Percentiles rank a stretch among this genome's conserved stretches.
These are phyloP conservation scores for Nymphalis polychloros DNA, from an alignment of 2,888 invertebrate genomes.

Conservation along the genomic window DNA sequence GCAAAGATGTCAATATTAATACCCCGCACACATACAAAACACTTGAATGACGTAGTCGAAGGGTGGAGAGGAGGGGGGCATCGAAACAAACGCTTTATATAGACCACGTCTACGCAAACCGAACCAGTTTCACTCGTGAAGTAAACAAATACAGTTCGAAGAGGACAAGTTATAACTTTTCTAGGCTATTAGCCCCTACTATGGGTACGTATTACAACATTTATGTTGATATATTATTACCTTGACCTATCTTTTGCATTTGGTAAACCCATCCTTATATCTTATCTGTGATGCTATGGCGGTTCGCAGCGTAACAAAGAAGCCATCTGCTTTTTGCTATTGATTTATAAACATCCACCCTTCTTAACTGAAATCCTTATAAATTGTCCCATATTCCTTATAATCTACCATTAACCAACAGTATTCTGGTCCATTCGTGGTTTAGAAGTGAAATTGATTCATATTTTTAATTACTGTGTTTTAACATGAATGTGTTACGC, in stretches of 20 bases:
- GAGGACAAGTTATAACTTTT: constrained; percentile 46
- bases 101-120: constrained; percentile 55
- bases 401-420: not conserved
- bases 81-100: constrained; percentile 65
- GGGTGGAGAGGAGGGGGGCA: constrained; percentile 44
- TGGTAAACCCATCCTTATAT: not conserved
- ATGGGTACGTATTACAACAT: constrained; percentile 33
- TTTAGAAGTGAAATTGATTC: too few species aligned
- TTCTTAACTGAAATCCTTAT: too few species aligned
- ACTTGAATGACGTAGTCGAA: constrained; percentile 62
- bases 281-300: too few species aligned
- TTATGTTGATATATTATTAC: constrained; percentile 14
- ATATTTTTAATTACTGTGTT: not conserved
- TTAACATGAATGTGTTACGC: not conserved
- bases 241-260: constrained; percentile 20
- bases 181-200: constrained; percentile 20
- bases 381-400: too few species aligned
- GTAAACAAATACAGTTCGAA: constrained; percentile 63
- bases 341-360: too few species aligned
- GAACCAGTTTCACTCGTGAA: constrained; percentile 69
- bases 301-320: too few species aligned
- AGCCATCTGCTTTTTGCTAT: too few species aligned
- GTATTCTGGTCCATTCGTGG: too few species aligned
- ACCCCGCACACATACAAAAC: constrained; percentile 36
- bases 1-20: constrained; percentile 7